Percentiles rank a stretch among this genome's conserved stretches.
phyloP scores from a whole-genome alignment of 2,113 vertebrate genomes.

The Nematolebias whitei region DNA sequence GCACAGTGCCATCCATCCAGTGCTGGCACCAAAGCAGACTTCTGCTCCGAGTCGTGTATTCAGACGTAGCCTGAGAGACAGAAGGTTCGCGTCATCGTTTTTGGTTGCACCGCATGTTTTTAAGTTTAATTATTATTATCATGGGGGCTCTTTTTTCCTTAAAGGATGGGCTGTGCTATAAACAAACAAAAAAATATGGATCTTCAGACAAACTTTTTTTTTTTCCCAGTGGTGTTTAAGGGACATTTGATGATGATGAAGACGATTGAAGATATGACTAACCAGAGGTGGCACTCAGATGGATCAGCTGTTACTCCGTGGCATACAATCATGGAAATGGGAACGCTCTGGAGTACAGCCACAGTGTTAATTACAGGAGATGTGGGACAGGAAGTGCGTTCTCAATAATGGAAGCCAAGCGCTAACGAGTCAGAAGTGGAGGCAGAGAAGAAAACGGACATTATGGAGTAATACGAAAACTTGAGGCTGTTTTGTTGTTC shows the following conservation, averaged over 20 bases:
- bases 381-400: slow-evolving; percentile 45
- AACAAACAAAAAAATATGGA: slow-evolving; percentile 17
- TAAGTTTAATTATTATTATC: background rate
- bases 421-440: slow-evolving; percentile 14
- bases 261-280: slow-evolving; percentile 31
- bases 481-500: slow-evolving; percentile 69
- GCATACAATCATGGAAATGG: slow-evolving; percentile 18
- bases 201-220: slow-evolving; percentile 32
- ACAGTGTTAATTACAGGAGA: slow-evolving; percentile 30
- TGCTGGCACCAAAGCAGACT: slow-evolving; percentile 91
- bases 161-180: slow-evolving; percentile 69
- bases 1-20: slow-evolving; percentile 99
- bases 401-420: slow-evolving; percentile 28
- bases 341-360: slow-evolving; percentile 14
- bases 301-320: slow-evolving; percentile 36
- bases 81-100: slow-evolving; percentile 47
- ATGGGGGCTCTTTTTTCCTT: slow-evolving; percentile 30
- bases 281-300: slow-evolving; percentile 15
- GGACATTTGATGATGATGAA: slow-evolving; percentile 52
- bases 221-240: slow-evolving; percentile 2
- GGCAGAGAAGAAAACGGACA: slow-evolving; percentile 20
- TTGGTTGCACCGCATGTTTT: slow-evolving; percentile 18
- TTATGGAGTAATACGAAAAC: slow-evolving; percentile 52
- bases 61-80: slow-evolving; percentile 84
- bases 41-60: slow-evolving; percentile 82